Percentiles rank a stretch among this genome's conserved stretches.
Evolutionary conservation across 1,140 invertebrate species (phyloP).

Genomic region (Tribolium madens): DNA sequence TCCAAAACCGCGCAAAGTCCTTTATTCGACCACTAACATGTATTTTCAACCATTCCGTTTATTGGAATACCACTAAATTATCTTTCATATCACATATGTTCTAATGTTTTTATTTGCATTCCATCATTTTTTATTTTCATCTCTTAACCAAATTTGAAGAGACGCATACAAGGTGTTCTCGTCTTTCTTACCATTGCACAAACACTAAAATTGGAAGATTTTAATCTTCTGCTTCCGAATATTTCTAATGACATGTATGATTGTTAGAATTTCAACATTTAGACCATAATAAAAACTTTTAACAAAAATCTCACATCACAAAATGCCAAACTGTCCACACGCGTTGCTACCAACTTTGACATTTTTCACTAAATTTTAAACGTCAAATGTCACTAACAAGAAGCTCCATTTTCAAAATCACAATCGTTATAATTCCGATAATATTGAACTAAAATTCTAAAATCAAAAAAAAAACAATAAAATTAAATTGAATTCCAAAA

Average conservation of each 20-base stretch:
- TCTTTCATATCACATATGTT: conserved; percentile 65
- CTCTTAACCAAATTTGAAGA: conserved; percentile 64
- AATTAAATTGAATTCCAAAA: too few relatives aligned
- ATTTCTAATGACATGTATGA: conserved; percentile 56
- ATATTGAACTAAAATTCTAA: neutral
- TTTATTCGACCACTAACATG: conserved; percentile 49
- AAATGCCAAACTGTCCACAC: conserved; percentile 66
- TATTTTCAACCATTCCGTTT: conserved; percentile 52
- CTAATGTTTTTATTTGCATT: conserved; percentile 67
- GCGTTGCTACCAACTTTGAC: conserved; percentile 64
- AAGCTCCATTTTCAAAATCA: conserved; percentile 33
- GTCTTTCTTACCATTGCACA: conserved; percentile 55
- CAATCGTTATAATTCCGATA: neutral
- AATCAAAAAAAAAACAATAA: neutral
- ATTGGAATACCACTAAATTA: conserved; percentile 60
- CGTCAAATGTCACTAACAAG: conserved; percentile 51
- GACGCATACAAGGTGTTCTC: conserved; percentile 58
- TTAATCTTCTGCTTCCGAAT: conserved; percentile 49
- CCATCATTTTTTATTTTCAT: conserved; percentile 66
- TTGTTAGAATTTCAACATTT: conserved; percentile 58
- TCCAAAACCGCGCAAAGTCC: conserved; percentile 48
- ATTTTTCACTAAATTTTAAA: conserved; percentile 47
- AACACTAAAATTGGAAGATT: conserved; percentile 51
- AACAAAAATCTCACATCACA: conserved; percentile 66
- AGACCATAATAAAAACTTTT: conserved; percentile 64